A percentile compares a stretch with the other conserved stretches of the same genome.
Conservation (phyloP, 2,113 vertebrate species). For the Melanostigma gelatinosum region DNA sequence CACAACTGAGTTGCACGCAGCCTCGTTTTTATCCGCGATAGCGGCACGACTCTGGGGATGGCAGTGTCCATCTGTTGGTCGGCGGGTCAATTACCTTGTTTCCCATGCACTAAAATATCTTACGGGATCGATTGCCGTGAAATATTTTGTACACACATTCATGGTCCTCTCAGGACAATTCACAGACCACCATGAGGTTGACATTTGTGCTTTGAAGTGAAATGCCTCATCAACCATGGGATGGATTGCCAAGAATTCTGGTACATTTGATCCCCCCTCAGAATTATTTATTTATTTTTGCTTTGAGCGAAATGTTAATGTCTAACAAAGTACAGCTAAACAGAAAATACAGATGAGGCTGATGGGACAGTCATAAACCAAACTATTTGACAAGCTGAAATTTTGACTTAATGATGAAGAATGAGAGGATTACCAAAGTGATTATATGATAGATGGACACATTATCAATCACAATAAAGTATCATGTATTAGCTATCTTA, state of each 20-base stretch:
- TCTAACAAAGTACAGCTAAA: not conserved
- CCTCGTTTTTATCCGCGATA: not conserved
- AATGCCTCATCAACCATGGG: not conserved
- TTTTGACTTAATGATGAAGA: not conserved
- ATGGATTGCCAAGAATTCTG: not conserved
- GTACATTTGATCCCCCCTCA: not conserved
- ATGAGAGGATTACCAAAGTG: not conserved
- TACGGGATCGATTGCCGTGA: not conserved
- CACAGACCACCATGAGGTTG: no score
- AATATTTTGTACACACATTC: not conserved
- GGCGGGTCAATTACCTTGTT: not conserved
- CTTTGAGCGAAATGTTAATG: not conserved
- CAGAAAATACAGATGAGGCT: not conserved
- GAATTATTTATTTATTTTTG: not conserved
- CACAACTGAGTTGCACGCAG: not conserved
- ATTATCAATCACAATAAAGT: not conserved
- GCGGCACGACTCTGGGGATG: no score
- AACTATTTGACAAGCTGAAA: not conserved
- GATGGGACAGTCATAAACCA: not conserved
- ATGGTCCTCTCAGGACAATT: not conserved
- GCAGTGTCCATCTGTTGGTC: not conserved
- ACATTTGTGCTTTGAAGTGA: slow-evolving; percentile 1
- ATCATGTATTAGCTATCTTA: not conserved
- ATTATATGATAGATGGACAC: not conserved
- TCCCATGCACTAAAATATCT: not conserved